These are phyloP conservation scores for Hyphantria cunea DNA, from an alignment of 1,140 invertebrate species.

Conservation along the genomic window DNA sequence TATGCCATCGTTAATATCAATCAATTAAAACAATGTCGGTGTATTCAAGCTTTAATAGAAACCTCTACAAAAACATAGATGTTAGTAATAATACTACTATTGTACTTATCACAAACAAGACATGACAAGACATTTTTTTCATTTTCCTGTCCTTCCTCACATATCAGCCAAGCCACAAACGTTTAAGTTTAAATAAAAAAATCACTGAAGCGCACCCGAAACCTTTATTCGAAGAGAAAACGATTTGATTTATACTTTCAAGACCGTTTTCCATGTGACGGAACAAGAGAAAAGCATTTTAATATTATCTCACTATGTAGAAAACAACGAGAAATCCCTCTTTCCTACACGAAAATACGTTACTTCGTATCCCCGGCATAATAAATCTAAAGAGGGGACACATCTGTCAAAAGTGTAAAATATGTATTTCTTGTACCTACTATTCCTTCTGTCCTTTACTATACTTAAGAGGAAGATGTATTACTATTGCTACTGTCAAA, in stretches of 20 bases:
- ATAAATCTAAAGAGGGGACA: conserved; percentile 75
- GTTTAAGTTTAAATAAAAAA: conserved; percentile 1
- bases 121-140: too few relatives aligned
- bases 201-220: conserved; percentile 23
- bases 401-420: conserved; percentile 79
- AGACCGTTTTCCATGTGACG: conserved; percentile 37
- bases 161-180: too few relatives aligned
- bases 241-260: conserved; percentile 56
- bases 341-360: conserved; percentile 51
- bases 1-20: too few relatives aligned
- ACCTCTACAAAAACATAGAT: too few relatives aligned
- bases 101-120: too few relatives aligned
- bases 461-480: conserved; percentile 44
- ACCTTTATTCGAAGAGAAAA: conserved; percentile 26
- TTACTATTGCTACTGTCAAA: conserved; percentile 3
- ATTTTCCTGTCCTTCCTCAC: too few relatives aligned
- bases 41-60: too few relatives aligned
- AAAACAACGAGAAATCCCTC: conserved; percentile 67
- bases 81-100: too few relatives aligned
- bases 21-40: too few relatives aligned
- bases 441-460: conserved; percentile 43
- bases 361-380: conserved; percentile 69
- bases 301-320: conserved; percentile 43
- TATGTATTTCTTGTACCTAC: conserved; percentile 77
- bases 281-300: conserved; percentile 44